Percentiles rank a stretch among this genome's conserved stretches.
phyloP scores from a whole-genome alignment of 1,140 invertebrate species.

The Pseudomyrmex gracilis region DNA sequence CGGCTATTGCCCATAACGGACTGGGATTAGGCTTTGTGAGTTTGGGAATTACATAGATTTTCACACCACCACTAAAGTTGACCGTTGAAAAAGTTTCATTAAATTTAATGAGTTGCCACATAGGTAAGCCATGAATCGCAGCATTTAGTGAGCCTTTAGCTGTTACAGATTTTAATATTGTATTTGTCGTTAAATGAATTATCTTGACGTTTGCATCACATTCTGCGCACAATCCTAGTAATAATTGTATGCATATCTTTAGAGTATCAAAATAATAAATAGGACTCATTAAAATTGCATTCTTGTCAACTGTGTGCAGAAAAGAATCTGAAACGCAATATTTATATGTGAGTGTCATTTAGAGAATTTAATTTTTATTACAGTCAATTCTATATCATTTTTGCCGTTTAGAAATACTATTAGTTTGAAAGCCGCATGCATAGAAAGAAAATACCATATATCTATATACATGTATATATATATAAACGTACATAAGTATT shows the following conservation, averaged over 20 bases:
- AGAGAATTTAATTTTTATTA: no score
- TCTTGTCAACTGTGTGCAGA: slow-evolving; percentile 20
- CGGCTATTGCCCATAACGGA: slow-evolving; percentile 64
- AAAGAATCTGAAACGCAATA: slow-evolving; percentile 63
- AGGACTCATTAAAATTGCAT: slow-evolving; percentile 49
- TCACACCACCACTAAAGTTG: background rate
- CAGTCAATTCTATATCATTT: no score
- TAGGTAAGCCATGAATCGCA: slow-evolving; percentile 46
- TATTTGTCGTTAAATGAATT: background rate
- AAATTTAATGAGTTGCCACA: slow-evolving; percentile 66
- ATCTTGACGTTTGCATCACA: slow-evolving; percentile 60
- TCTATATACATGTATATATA: no score
- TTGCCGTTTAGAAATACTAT: no score
- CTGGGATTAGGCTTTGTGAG: background rate
- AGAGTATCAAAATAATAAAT: background rate
- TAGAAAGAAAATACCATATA: no score
- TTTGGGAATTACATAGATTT: slow-evolving; percentile 28
- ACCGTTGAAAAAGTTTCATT: background rate
- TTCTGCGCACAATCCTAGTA: slow-evolving; percentile 64
- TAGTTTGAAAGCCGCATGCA: no score
- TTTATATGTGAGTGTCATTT: background rate
- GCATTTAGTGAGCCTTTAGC: background rate
- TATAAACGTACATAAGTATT: no score
- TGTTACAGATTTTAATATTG: background rate
- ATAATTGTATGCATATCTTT: slow-evolving; percentile 65